These are phyloP conservation scores for Coronaproctus castanopsis DNA, from an alignment of 2,888 invertebrate species.

Conservation along the genomic window DNA sequence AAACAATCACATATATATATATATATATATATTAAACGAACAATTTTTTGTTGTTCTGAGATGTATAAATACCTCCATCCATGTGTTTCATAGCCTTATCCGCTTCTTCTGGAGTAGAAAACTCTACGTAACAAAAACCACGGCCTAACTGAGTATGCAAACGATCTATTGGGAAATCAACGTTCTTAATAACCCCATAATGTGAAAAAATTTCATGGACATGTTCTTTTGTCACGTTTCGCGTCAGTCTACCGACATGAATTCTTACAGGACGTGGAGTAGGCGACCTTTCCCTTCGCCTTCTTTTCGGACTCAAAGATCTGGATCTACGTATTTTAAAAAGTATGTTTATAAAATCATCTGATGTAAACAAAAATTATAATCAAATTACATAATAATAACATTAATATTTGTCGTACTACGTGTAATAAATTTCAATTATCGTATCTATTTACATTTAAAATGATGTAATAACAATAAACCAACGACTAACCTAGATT, in stretches of 20 bases:
- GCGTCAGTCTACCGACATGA: conserved; percentile 76
- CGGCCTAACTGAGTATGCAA: conserved; percentile 71
- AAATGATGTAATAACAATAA: too few relatives aligned
- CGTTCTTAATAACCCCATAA: conserved; percentile 63
- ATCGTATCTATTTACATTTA: too few relatives aligned
- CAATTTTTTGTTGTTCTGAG: too few relatives aligned
- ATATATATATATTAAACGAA: too few relatives aligned
- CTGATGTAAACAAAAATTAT: not conserved
- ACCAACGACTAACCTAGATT: conserved; percentile 21
- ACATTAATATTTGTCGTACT: not conserved
- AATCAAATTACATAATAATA: too few relatives aligned
- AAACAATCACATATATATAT: too few relatives aligned
- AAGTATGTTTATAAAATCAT: not conserved
- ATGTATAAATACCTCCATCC: conserved; percentile 66
- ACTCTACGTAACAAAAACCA: conserved; percentile 91
- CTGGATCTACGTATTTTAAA: conserved; percentile 23
- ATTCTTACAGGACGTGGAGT: conserved; percentile 81
- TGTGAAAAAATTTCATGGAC: conserved; percentile 77
- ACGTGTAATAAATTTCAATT: not conserved
- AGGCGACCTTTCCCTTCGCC: conserved; percentile 62
- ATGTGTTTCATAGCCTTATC: conserved; percentile 98
- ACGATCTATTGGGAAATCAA: conserved; percentile 78
- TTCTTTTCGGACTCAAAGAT: conserved; percentile 41
- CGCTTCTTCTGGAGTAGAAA: conserved; percentile 78
- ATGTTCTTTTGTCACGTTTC: conserved; percentile 82